Base-by-base conservation (phyloP, 1,140 invertebrate genomes). In the Vollenhovia emeryi region DNA sequence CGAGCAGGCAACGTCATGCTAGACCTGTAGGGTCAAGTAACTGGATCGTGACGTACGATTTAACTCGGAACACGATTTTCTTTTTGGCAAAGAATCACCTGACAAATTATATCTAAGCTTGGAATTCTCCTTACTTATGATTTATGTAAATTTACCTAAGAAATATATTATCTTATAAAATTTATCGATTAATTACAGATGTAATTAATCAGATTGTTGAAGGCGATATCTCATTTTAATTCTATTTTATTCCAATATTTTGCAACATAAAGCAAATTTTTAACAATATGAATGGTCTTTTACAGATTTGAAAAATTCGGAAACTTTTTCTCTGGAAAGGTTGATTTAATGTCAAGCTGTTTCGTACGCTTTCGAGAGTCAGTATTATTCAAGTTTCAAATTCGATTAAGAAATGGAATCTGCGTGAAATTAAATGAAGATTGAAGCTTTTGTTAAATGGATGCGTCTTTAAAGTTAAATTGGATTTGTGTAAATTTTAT, bases 21-120 rank as follows among this genome's bases (percentile, higher is more conserved):
- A 85, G 64, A 55, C 75, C 57, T 59, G 80, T 27, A 62, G 85
- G 87, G 87, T 89, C 87, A 82, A 89, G 68, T 89, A 89, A 89
- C 88, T 87, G 85, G 88, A 89, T 89, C 85, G 87, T 89, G 73
- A 89, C 87, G 78, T 89, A 64, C 73, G 71, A 82, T 80, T 88
- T 76, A 55, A 59, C 62, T 84, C 40, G 18, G 60, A 69, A 87
- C 74, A 2, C 45, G 60, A 84, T 76, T 60, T 86, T 33, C 52
- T 83, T 71, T n/a, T 11, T n/a, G 11, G 15, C 7, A 69, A 85
- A 52, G 57, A 55, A 76, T 79, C 57, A 55, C 21, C 6, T 13
- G 15, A n/a, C 24, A 84, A 80, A 55, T 71, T 68, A 55, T 43
- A 15, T n/a, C n/a, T n/a, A n/a, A n/a, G n/a, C n/a, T n/a, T n/a